Base-by-base conservation (phyloP, 2,113 vertebrate species). In the Otis tarda region DNA sequence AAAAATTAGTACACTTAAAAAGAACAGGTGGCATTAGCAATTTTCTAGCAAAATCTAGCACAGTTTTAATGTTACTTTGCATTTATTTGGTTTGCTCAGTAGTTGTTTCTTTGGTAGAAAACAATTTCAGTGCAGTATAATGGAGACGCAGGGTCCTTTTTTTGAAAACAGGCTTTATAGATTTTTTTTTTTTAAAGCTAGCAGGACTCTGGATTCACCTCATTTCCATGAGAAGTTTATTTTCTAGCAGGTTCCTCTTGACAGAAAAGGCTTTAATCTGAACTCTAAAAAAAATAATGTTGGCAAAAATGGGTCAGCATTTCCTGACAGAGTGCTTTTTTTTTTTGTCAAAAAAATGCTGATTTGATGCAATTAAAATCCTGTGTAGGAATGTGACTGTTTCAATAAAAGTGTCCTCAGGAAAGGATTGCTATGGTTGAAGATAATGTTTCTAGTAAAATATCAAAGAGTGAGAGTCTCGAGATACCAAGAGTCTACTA, bases 311-410 rank as follows among this genome's bases (percentile, higher is more conserved):
- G 33, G 59, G 28, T 70, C 83, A 94, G 9, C 31, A 35, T 71
- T 94, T 92, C 37, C 64, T 52, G 50, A 28, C 28, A 45, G 35
- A 27, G 21, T 57, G 5, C 1, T 16, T 43, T 43, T 41, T 14
- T 39, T 61, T 93, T 85, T 81, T 70, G 64, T 75, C 22, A 78
- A 68, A 92, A 37, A 94, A 93, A 86, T 25, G 33, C 9, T 83
- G 83, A 67, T 83, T 74, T 65, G 20, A 67, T 70, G 90, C 23
- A 90, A 92, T 86, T 95, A 94, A 92, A 83, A 45, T 35, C 10
- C 41, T 74, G 6, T 25, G 9, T 59, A 59, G n/a, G 15, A 74
- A 93, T 63, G 25, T 43, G 25, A 83, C 50, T 67, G 30, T 77
- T 94, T 63, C 64, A 73, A 33, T 78, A 47, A 55, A 94, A 77